Evolutionary conservation across 2,888 invertebrate species (phyloP), one percentile per base, ranked within the genome.

Genomic region (Hypomecis atomaria): DNA sequence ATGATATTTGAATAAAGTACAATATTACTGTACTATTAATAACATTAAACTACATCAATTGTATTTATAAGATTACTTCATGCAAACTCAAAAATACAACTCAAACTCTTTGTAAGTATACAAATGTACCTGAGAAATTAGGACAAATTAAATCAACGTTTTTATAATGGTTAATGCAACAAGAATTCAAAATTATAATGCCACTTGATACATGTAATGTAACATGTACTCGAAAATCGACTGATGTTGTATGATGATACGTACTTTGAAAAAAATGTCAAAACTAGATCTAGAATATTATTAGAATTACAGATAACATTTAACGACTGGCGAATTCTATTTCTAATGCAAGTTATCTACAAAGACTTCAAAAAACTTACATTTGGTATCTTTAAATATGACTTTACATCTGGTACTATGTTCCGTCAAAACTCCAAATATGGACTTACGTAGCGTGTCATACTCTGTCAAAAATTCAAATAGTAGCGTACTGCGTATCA

Each of bases 41-140:
- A 23, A 23, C 23, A 23, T 38, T 9, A 8, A 38, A 9, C 6
- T 1, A 38, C 1, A 38, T 38, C 5, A n/a, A 0, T n/a, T 6
- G 5, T 9, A 13, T 13, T 50, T 13, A 33, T 9, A 40, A 33
- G 1, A 43, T 6, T 38, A 52, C 5, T 38, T 40, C 55, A 55
- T 55, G 55, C 55, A 55, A 9, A 43, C 10, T 34, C 42, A 11
- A 45, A 44, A 36, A 45, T 37, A n/a, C 13, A 55, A 55, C 36
- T 44, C 43, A 8, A 40, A 52, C 23, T 52, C 40, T 38, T 13
- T 50, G 50, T 52, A 52, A 55, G 55, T 45, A 36, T 37, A 44
- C 34, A 45, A 44, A 55, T 45, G 54, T 43, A 11, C 43, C 40
- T 33, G 53, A 42, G 11, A 11, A 42, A 56, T 56, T 36, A 13